Conservation (phyloP, 1,140 invertebrate species). For the Ectropis grisescens region DNA sequence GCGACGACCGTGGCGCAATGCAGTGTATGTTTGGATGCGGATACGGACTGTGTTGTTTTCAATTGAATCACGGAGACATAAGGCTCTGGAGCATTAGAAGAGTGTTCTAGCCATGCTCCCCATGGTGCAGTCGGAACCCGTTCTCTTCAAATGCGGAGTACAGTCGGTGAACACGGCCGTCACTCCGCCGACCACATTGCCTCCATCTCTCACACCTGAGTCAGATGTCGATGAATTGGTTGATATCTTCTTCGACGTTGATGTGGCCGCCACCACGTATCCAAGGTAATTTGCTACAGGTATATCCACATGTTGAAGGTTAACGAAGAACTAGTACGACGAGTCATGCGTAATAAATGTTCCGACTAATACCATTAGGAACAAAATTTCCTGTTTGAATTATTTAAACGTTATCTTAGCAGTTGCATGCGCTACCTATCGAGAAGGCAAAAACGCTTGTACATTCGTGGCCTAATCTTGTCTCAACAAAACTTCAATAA, state of each 20-base stretch:
- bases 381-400: too few species aligned
- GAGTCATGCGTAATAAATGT: too few species aligned
- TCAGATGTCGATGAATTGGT: conserved; percentile 55
- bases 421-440: too few species aligned
- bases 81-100: conserved; percentile 34
- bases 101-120: conserved; percentile 54
- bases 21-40: conserved; percentile 62
- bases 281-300: conserved; percentile 52
- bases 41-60: conserved; percentile 44
- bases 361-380: too few species aligned
- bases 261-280: conserved; percentile 48
- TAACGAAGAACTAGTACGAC: too few species aligned
- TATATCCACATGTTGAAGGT: too few species aligned
- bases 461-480: too few species aligned
- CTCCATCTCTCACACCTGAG: conserved; percentile 47
- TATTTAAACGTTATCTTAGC: too few species aligned
- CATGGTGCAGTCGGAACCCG: conserved; percentile 53
- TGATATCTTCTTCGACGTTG: conserved; percentile 61
- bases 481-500: too few species aligned
- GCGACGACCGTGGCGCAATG: conserved; percentile 60
- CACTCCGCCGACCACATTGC: conserved; percentile 39
- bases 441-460: too few species aligned
- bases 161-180: conserved; percentile 37
- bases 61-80: conserved; percentile 32
- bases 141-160: conserved; percentile 46